Evolutionary conservation across 2,113 vertebrate genomes (phyloP).

Genomic region (Zosterops hypoxanthus): DNA sequence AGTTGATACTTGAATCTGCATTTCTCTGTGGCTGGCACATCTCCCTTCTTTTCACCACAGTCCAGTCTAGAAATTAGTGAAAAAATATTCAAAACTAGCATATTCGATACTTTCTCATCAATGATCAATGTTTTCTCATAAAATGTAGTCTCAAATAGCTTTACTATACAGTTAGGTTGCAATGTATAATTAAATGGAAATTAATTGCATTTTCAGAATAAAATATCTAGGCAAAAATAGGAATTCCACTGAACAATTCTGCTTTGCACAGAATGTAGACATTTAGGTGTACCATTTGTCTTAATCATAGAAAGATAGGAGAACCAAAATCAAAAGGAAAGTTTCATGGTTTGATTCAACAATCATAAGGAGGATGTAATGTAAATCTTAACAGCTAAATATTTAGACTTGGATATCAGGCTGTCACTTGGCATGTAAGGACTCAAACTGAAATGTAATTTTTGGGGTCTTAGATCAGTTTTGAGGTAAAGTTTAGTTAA

Average conservation of each 20-base stretch:
- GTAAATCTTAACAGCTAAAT: neutral
- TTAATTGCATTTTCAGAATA: neutral
- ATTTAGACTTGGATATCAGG: neutral
- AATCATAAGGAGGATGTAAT: neutral
- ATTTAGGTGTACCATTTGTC: neutral
- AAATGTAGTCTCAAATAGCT: neutral
- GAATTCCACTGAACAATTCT: neutral
- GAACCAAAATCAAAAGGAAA: neutral
- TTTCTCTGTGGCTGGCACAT: neutral
- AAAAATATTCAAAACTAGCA: neutral
- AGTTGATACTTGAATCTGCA: neutral
- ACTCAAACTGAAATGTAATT: conserved; percentile 3
- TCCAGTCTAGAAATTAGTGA: neutral
- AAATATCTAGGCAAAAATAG: neutral
- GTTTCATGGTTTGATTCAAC: neutral
- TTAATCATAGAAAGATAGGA: neutral
- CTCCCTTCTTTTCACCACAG: neutral
- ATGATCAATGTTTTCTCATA: neutral
- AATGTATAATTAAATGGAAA: neutral
- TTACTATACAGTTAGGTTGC: neutral
- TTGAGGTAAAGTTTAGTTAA: conserved; percentile 31
- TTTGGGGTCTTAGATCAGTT: neutral
- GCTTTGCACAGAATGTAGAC: neutral
- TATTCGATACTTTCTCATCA: neutral
- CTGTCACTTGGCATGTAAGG: neutral